Base-by-base conservation (phyloP, 92 coral and sea anemone genomes). In the Phenganax subtilis region DNA sequence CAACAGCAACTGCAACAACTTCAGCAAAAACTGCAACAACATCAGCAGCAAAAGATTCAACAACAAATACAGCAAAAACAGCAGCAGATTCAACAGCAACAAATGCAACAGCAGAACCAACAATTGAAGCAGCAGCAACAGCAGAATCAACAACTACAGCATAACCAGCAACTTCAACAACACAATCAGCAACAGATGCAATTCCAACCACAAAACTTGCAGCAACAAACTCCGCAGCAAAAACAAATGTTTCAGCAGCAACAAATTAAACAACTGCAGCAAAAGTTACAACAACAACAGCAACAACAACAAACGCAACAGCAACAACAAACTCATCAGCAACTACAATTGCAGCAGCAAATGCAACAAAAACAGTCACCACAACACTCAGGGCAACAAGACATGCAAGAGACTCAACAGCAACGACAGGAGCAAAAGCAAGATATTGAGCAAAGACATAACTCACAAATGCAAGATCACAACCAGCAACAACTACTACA, bases 101-200 rank as follows among this genome's bases (percentile, higher is more conserved):
- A 16, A 29, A 47, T 29, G 25, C 81, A 76, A 8, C 61, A 57
- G 28, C 81, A 76, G 1, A 75, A 68, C 9, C 73, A 68, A 68
- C 73, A n/a, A 68, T 0, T 61, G 80, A 54, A 64, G 80, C 59
- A 65, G 57, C 25, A 75, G 80, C 14, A 75, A 61, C 67, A 15
- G 25, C 67, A 61, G 7, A 61, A 12, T 14, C 54, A 30, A 68
- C 52, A 7, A 68, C 73, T 10, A 37, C 73, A 68, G n/a, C 52
- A 68, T 10, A 14, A 68, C 11, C 73, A 3, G 54, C 73, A 16
- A 68, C 16, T 30, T 30, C 52, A 68, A 2, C 73, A 68, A 68
- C 73, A 30, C 10, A 30, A 30, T 10, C 12, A 37, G 54, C 52
- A 68, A 30, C 52, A 68, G 14, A 51, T 10, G 54, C 73, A 16